Evolutionary conservation across 2,113 vertebrate genomes (phyloP), one percentile per base, ranked within the genome.

Genomic region (Prietella phreatophila): DNA sequence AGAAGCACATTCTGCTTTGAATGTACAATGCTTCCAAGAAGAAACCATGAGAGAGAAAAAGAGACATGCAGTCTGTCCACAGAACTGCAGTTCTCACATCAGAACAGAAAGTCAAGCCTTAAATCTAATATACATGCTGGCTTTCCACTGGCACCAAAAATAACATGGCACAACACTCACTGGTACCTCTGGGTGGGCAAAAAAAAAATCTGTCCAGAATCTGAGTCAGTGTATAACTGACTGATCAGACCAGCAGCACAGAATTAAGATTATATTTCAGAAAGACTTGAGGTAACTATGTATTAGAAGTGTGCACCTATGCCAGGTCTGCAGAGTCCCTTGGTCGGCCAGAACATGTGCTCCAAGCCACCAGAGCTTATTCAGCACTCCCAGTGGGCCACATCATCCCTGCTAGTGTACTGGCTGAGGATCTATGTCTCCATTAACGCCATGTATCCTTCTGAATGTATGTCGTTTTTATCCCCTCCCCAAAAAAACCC

Each of bases 351-450:
- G 88, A 63, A 19, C 39, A 39, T 76, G 86, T 60, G 82, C 79
- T 86, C 84, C 83, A 88, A 88, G 87, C 82, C 87, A 85, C 87
- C 82, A 67, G 42, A 79, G 83, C 82, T 88, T 78, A 88, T 61
- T 88, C 87, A 88, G 87, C 87, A 88, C 83, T 88, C 73, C 75
- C 82, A 22, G 75, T 10, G 63, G 73, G 87, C 87, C 82, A 88
- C 82, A 84, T 84, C 87, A 88, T 88, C 75, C 25, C 42, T 17
- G 53, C 87, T 88, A 88, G 85, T 88, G 50, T 75, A 85, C 27
- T 75, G 19, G 60, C 60, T 78, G 73, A 80, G 25, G 87, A 88
- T 79, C 60, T 69, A 82, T 88, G 87, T 84, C 87, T 88, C 82
- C 82, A 55, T 67, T 67, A 85, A 88, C 20, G 73, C 75, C 87